Conservation (phyloP, 2,888 invertebrate genomes). For the Halictus ligatus region DNA sequence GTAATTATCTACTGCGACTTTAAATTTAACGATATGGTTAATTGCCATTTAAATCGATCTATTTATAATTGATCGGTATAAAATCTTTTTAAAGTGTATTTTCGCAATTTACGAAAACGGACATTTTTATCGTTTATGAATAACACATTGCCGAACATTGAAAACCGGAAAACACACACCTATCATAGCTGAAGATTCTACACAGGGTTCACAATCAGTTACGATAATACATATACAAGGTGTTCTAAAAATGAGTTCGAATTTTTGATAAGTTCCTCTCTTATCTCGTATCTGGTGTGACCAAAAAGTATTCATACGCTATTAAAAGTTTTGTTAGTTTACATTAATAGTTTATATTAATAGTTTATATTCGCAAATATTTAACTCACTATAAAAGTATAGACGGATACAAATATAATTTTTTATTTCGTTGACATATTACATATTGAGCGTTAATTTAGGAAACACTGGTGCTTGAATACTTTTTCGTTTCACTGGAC, state of each 20-base stretch:
- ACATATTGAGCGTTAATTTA: neutral
- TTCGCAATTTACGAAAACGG: neutral
- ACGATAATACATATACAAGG: neutral
- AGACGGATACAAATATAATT: neutral
- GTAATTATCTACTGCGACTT: neutral
- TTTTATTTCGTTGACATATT: neutral
- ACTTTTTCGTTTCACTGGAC: too few species aligned
- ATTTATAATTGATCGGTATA: neutral
- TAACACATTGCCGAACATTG: neutral
- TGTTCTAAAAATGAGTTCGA: neutral
- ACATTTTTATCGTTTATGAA: neutral
- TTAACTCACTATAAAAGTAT: neutral
- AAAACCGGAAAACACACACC: neutral
- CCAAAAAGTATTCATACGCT: neutral
- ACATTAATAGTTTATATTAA: too few species aligned
- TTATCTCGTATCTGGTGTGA: neutral
- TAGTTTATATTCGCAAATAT: too few species aligned
- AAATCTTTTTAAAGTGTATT: neutral
- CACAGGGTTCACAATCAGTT: neutral
- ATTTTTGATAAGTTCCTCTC: neutral
- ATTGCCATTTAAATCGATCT: neutral
- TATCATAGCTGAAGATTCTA: neutral
- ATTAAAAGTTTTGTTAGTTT: neutral
- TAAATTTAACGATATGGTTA: neutral
- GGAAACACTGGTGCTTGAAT: too few species aligned